Conservation (phyloP, 2,797 vertebrate genomes). For the Psittacula echo region DNA sequence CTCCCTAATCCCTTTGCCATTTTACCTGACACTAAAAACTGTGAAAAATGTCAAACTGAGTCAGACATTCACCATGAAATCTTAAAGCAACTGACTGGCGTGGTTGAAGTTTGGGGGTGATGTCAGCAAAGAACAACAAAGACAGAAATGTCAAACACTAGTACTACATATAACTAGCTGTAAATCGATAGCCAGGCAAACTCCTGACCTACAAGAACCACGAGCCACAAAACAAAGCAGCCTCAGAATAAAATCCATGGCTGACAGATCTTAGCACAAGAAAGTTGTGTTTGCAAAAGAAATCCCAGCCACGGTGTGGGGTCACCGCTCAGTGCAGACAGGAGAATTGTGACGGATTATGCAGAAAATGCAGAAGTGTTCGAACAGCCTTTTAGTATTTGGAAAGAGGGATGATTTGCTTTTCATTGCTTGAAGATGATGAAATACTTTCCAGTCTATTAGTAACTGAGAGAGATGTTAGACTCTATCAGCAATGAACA, state of each 20-base stretch:
- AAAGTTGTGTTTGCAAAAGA: conserved; percentile 59
- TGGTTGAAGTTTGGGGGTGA: neutral
- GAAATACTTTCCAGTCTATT: conserved; percentile 54
- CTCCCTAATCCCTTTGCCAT: conserved; percentile 2
- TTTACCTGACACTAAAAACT: neutral
- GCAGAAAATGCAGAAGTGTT: conserved; percentile 57
- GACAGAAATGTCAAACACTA: conserved; percentile 15
- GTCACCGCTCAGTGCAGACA: conserved; percentile 43
- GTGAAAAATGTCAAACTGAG: neutral
- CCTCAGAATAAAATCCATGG: conserved; percentile 41
- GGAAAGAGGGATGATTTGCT: conserved; percentile 65
- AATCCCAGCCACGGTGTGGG: conserved; percentile 47
- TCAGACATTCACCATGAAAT: neutral
- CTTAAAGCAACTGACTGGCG: neutral
- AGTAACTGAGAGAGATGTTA: conserved; percentile 29
- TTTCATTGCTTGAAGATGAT: conserved; percentile 56
- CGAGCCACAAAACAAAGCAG: conserved; percentile 51
- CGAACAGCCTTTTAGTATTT: conserved; percentile 37
- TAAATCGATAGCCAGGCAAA: conserved; percentile 51
- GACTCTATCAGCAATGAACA: conserved; percentile 29
- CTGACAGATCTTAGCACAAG: conserved; percentile 60
- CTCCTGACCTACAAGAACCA: conserved; percentile 56
- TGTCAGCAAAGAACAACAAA: conserved; percentile 35
- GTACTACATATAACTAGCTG: neutral
- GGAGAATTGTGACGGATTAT: conserved; percentile 51